Evolutionary conservation across 1,140 invertebrate species (phyloP).

Genomic region (Drosophila simulans): DNA sequence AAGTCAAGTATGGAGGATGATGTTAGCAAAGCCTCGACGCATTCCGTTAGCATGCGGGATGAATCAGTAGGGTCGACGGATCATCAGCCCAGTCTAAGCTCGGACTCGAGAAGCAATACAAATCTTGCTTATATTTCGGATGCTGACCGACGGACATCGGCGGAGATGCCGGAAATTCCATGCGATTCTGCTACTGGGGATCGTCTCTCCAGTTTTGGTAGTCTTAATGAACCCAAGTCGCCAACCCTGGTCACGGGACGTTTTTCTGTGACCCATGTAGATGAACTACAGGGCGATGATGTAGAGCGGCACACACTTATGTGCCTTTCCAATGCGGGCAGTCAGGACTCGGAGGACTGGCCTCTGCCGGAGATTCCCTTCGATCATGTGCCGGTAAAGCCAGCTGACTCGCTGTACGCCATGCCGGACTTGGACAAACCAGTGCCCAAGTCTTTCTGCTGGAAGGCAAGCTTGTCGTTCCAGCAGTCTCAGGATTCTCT

Average conservation of each 20-base stretch:
- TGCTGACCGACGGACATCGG: slow-evolving; percentile 90
- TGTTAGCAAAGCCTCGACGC: slow-evolving; percentile 91
- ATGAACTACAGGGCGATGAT: slow-evolving; percentile 71
- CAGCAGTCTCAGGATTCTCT: slow-evolving; percentile 87
- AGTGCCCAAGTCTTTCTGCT: slow-evolving; percentile 82
- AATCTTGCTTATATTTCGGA: slow-evolving; percentile 90
- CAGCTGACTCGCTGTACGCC: slow-evolving; percentile 67
- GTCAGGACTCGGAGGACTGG: slow-evolving; percentile 90
- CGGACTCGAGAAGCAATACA: slow-evolving; percentile 90
- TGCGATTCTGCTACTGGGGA: slow-evolving; percentile 87
- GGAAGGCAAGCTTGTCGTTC: slow-evolving; percentile 78
- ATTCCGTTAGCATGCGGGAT: slow-evolving; percentile 92
- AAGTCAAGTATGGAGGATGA: slow-evolving; percentile 92
- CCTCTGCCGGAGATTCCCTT: slow-evolving; percentile 88
- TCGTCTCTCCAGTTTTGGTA: slow-evolving; percentile 75
- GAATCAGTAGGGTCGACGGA: slow-evolving; percentile 93
- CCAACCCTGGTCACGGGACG: slow-evolving; percentile 84
- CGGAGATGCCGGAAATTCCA: slow-evolving; percentile 92
- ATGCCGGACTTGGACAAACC: slow-evolving; percentile 83
- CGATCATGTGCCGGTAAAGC: slow-evolving; percentile 80
- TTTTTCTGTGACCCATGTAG: slow-evolving; percentile 82
- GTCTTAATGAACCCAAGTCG: slow-evolving; percentile 85
- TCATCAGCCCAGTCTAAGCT: slow-evolving; percentile 93
- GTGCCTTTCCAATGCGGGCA: slow-evolving; percentile 84
- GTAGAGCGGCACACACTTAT: slow-evolving; percentile 73